Evolutionary conservation across 2,113 vertebrate species (phyloP).

Genomic region (Erythrolamprus reginae): DNA sequence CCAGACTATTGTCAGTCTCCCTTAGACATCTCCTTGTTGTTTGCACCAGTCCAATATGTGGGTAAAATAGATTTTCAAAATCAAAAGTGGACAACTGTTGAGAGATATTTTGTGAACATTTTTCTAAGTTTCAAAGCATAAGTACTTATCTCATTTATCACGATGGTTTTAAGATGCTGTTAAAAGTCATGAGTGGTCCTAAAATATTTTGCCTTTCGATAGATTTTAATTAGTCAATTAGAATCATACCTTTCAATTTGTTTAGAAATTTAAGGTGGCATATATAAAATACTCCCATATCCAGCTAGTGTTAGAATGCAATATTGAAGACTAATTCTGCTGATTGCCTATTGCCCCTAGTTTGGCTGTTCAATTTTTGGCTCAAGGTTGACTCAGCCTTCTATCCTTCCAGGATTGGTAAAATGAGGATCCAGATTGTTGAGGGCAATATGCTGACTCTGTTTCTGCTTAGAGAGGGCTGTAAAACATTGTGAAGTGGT

Average conservation of each 20-base stretch:
- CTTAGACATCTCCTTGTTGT: background rate
- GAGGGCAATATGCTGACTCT: background rate
- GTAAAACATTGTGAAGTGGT: background rate
- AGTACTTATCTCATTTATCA: background rate
- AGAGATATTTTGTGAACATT: background rate
- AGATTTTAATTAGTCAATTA: background rate
- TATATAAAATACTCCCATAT: background rate
- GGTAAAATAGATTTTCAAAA: background rate
- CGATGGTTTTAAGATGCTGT: background rate
- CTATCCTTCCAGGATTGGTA: background rate
- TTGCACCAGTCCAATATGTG: background rate
- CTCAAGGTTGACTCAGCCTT: background rate
- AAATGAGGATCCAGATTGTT: background rate
- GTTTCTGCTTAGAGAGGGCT: background rate
- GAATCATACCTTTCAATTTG: background rate
- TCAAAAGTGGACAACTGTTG: background rate
- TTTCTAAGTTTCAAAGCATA: background rate
- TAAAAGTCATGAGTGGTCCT: background rate
- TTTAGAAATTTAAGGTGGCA: background rate
- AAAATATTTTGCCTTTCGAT: background rate
- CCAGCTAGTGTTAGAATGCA: background rate
- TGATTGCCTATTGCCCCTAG: background rate
- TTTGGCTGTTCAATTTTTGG: background rate
- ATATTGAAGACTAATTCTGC: background rate
- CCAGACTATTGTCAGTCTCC: background rate